Evolutionary conservation across 2,888 invertebrate genomes (phyloP).

Genomic region (Aricia artaxerxes): DNA sequence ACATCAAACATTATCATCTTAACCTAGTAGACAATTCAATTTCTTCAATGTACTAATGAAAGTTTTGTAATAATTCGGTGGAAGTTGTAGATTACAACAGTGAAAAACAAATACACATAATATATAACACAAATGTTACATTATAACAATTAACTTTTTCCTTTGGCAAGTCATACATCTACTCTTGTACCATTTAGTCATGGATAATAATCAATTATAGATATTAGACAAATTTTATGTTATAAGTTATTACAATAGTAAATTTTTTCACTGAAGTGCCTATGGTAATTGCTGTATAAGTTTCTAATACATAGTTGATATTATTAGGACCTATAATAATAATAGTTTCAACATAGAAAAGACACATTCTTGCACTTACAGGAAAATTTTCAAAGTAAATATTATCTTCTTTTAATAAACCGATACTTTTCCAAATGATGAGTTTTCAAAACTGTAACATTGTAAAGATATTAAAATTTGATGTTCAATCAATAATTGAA

Average conservation of each 20-base stretch:
- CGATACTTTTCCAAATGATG: neutral
- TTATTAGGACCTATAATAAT: neutral
- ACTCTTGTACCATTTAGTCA: constrained; percentile 19
- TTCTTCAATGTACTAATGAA: neutral
- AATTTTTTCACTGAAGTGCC: neutral
- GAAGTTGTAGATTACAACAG: neutral
- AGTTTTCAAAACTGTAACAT: neutral
- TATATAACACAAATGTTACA: neutral
- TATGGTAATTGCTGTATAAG: neutral
- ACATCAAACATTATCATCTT: neutral
- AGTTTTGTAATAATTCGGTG: neutral
- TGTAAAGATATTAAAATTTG: neutral
- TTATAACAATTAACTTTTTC: constrained; percentile 11
- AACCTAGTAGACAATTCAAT: neutral
- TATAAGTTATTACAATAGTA: neutral
- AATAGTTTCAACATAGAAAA: neutral
- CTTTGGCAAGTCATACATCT: constrained; percentile 23
- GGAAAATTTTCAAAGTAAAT: neutral
- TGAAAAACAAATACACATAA: neutral
- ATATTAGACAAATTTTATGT: neutral
- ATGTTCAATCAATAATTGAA: neutral
- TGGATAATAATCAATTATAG: neutral
- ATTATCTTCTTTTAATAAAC: neutral
- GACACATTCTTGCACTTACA: neutral
- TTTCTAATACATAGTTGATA: neutral